phyloP scores from a whole-genome alignment of 2,113 vertebrate genomes.

The Eolophus roseicapilla region DNA sequence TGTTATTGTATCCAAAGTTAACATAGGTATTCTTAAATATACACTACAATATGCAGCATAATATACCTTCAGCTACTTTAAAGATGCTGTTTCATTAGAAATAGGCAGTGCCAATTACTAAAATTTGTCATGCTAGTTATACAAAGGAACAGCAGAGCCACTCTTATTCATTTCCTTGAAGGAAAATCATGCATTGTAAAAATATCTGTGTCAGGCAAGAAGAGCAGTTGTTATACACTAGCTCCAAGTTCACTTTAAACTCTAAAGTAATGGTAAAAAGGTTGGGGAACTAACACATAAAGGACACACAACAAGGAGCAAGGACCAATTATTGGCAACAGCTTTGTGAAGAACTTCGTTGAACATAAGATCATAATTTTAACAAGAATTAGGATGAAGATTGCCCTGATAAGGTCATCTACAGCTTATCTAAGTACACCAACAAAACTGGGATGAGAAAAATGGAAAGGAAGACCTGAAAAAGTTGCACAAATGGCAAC shows the following conservation, averaged over 20 bases:
- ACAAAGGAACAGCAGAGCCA: neutral
- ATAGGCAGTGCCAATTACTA: neutral
- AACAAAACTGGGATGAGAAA: neutral
- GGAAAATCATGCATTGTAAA: neutral
- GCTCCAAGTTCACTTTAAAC: neutral
- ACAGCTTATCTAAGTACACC: neutral
- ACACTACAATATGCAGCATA: neutral
- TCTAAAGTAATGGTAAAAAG: neutral
- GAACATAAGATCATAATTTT: neutral
- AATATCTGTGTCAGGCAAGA: neutral
- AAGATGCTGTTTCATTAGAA: neutral
- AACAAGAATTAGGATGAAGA: neutral
- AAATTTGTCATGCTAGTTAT: neutral
- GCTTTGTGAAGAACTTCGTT: neutral
- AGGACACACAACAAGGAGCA: neutral
- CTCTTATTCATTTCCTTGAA: neutral
- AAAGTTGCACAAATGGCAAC: neutral
- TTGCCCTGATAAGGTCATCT: neutral
- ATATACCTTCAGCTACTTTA: neutral
- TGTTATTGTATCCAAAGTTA: neutral
- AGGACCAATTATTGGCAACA: neutral
- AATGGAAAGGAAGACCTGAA: neutral
- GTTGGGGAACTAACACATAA: neutral
- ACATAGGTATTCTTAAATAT: neutral
- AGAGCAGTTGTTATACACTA: neutral